Conservation (phyloP, 1,140 invertebrate species). For the Meloidogyne hapla region DNA sequence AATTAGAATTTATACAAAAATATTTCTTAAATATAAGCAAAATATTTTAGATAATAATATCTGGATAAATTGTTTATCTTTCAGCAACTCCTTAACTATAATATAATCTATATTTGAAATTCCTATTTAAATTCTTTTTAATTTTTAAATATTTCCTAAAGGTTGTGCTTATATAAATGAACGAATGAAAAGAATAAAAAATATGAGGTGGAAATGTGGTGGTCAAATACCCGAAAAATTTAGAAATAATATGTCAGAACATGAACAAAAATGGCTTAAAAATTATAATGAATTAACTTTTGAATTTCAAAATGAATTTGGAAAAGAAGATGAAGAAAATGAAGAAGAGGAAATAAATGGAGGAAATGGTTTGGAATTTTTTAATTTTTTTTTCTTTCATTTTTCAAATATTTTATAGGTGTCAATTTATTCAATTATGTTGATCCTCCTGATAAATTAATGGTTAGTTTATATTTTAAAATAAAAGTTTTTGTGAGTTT, state of each 20-base stretch:
- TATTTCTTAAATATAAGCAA: too few relatives aligned
- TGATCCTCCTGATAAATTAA: slow-evolving; percentile 40
- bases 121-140: not conserved
- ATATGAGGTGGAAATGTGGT: slow-evolving; percentile 39
- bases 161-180: slow-evolving; percentile 41
- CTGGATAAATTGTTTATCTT: too few relatives aligned
- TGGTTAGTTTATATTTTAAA: slow-evolving; percentile 14
- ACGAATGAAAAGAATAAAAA: slow-evolving; percentile 39
- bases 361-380: not conserved
- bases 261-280: slow-evolving; percentile 41
- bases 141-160: not conserved
- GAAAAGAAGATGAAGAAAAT: slow-evolving; percentile 31
- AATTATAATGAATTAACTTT: slow-evolving; percentile 40
- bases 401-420: not conserved
- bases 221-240: slow-evolving; percentile 30
- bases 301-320: slow-evolving; percentile 38
- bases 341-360: not conserved
- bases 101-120: too few relatives aligned
- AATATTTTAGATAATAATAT: too few relatives aligned
- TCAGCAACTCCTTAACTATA: too few relatives aligned
- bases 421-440: slow-evolving; percentile 40
- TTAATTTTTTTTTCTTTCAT: not conserved
- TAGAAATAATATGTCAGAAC: slow-evolving; percentile 36
- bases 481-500: not conserved
- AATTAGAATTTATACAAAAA: too few relatives aligned